Evolutionary conservation across 2,888 invertebrate species (phyloP).

Genomic region (Nomada goodeniana): DNA sequence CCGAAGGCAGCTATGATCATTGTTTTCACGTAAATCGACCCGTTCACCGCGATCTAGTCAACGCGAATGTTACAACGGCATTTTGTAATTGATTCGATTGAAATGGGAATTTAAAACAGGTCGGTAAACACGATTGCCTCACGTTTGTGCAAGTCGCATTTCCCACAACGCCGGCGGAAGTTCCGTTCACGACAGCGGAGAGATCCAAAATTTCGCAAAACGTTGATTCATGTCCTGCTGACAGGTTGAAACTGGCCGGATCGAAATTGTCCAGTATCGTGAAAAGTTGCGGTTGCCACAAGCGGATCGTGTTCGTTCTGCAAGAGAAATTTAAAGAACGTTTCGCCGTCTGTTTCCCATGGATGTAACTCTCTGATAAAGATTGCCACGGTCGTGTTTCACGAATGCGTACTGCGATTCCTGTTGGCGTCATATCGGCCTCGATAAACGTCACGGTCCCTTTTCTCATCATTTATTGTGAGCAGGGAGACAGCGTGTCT

Average conservation of each 20-base stretch:
- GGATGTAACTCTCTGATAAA: not conserved
- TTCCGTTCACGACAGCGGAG: conserved; percentile 35
- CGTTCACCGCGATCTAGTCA: conserved; percentile 50
- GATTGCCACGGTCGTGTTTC: not conserved
- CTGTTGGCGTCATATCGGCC: not conserved
- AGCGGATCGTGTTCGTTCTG: conserved; percentile 91
- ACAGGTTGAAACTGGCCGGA: conserved; percentile 28
- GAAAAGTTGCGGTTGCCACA: conserved; percentile 95
- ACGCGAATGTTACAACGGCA: not conserved
- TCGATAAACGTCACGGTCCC: not conserved
- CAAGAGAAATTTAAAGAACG: conserved; percentile 38
- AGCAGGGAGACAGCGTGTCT: conserved; percentile 3
- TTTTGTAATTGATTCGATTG: not conserved
- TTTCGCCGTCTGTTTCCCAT: not conserved
- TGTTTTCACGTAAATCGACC: conserved; percentile 72
- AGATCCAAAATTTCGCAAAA: conserved; percentile 78
- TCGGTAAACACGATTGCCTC: not conserved
- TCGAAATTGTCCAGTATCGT: conserved; percentile 83
- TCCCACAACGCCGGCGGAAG: not conserved
- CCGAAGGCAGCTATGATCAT: conserved; percentile 65
- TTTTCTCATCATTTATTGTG: not conserved
- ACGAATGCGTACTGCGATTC: not conserved
- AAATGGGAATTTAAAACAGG: not conserved
- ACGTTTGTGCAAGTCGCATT: conserved; percentile 46
- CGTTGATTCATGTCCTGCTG: conserved; percentile 50